A percentile compares a stretch with the other conserved stretches of the same genome.
Evolutionary conservation across 2,888 invertebrate species (phyloP).

Genomic region (Lithodes maja): DNA sequence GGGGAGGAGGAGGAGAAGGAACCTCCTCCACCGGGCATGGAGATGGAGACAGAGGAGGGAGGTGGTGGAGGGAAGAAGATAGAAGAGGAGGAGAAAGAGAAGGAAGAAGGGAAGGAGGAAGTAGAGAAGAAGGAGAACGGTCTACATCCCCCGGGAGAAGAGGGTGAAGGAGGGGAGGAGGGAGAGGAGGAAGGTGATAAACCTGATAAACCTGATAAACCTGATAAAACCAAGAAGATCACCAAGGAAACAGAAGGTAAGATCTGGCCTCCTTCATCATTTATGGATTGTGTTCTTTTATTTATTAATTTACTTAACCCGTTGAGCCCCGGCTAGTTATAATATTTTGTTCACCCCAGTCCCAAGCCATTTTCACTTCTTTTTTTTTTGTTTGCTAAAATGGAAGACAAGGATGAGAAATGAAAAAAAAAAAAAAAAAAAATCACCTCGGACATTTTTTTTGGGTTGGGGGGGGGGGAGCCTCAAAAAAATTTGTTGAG

Average conservation of each 20-base stretch:
- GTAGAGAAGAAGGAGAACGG: constrained; percentile 73
- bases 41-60: constrained; percentile 55
- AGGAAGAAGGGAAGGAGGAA: constrained; percentile 64
- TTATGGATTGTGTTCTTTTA: too few species aligned
- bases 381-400: too few species aligned
- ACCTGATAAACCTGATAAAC: constrained; percentile 73
- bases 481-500: too few species aligned
- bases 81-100: constrained; percentile 51
- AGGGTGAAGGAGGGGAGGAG: constrained; percentile 23
- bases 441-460: too few species aligned
- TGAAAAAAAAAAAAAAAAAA: too few species aligned
- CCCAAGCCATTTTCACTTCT: too few species aligned
- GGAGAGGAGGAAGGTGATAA: constrained; percentile 23
- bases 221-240: neutral
- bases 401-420: too few species aligned
- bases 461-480: too few species aligned
- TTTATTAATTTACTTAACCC: too few species aligned
- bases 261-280: neutral
- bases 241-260: neutral
- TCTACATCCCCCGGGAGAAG: constrained; percentile 74
- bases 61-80: constrained; percentile 1
- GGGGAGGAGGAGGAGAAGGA: constrained; percentile 74
- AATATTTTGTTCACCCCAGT: too few species aligned
- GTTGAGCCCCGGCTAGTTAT: too few species aligned
- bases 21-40: constrained; percentile 73